These are phyloP conservation scores for Hycleus cichorii DNA, from an alignment of 1,140 invertebrate species.

Conservation along the genomic window DNA sequence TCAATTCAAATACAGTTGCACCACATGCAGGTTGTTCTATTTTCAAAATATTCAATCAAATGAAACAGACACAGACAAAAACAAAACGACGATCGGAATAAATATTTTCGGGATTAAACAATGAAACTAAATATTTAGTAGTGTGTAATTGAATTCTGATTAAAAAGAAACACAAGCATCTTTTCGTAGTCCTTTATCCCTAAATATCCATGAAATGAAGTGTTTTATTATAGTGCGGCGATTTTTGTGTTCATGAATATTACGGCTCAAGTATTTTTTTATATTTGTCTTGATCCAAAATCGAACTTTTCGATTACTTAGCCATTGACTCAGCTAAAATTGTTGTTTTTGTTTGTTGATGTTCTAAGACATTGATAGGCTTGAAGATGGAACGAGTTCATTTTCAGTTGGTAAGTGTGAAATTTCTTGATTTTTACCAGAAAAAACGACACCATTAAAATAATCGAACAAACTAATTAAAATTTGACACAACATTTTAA, in stretches of 20 bases:
- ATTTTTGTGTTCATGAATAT: constrained; percentile 15
- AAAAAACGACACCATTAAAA: too few species aligned
- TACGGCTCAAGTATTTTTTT: constrained; percentile 18
- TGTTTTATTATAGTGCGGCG: constrained; percentile 23
- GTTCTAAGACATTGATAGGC: constrained; percentile 7
- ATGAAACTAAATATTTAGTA: constrained; percentile 23
- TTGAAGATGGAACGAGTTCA: constrained; percentile 13
- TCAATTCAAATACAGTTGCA: too few species aligned
- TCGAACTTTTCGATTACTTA: constrained; percentile 25
- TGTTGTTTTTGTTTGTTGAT: constrained; percentile 11
- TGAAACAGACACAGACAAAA: too few species aligned
- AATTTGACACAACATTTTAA: too few species aligned
- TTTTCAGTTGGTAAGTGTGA: constrained; percentile 9
- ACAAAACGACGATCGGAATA: too few species aligned
- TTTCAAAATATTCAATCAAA: too few species aligned
- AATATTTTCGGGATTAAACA: neutral
- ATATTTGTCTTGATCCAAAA: constrained; percentile 22
- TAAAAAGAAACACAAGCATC: constrained; percentile 10
- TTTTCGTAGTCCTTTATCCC: constrained; percentile 19
- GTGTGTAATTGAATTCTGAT: constrained; percentile 23
- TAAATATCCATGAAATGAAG: constrained; percentile 30
- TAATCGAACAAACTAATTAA: too few species aligned
- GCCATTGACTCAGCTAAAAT: constrained; percentile 24
- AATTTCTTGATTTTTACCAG: neutral
- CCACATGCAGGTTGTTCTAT: too few species aligned